These are phyloP conservation scores for Miltochrista miniata DNA, from an alignment of 2,888 invertebrate species.

Conservation along the genomic window DNA sequence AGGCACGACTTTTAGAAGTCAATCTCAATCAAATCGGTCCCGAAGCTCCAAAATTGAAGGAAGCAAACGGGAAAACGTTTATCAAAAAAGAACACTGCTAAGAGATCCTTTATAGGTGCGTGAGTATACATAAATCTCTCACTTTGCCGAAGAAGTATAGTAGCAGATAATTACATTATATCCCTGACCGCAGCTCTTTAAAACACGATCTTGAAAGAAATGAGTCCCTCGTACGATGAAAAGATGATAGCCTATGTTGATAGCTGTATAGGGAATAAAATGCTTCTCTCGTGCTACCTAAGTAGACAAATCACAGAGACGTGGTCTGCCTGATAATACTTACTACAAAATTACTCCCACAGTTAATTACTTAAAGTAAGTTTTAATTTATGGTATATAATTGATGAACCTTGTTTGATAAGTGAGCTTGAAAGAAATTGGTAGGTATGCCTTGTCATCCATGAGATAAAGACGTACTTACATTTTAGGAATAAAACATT, in stretches of 20 bases:
- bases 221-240: slow-evolving; percentile 3
- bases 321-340: slow-evolving; percentile 28
- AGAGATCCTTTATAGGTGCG: slow-evolving; percentile 17
- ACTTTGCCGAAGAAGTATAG: too few species aligned
- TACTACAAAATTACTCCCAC: slow-evolving; percentile 14
- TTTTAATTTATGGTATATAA: too few species aligned
- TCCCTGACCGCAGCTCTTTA: slow-evolving; percentile 21
- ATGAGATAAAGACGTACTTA: too few species aligned
- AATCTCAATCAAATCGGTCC: too few species aligned
- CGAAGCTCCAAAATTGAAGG: background rate
- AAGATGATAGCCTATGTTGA: slow-evolving; percentile 6
- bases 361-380: too few species aligned
- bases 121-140: too few species aligned
- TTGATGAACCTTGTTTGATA: too few species aligned
- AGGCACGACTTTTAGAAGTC: too few species aligned
- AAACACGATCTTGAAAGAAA: slow-evolving; percentile 11
- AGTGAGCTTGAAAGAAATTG: too few species aligned
- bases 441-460: too few species aligned
- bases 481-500: too few species aligned
- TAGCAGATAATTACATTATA: slow-evolving; percentile 16
- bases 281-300: slow-evolving; percentile 7
- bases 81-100: slow-evolving; percentile 9
- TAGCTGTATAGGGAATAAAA: slow-evolving; percentile 14
- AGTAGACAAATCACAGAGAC: slow-evolving; percentile 20
- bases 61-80: slow-evolving; percentile 19